Evolutionary conservation across 2,797 vertebrate species (phyloP).

Genomic region (Bovichtus diacanthus): DNA sequence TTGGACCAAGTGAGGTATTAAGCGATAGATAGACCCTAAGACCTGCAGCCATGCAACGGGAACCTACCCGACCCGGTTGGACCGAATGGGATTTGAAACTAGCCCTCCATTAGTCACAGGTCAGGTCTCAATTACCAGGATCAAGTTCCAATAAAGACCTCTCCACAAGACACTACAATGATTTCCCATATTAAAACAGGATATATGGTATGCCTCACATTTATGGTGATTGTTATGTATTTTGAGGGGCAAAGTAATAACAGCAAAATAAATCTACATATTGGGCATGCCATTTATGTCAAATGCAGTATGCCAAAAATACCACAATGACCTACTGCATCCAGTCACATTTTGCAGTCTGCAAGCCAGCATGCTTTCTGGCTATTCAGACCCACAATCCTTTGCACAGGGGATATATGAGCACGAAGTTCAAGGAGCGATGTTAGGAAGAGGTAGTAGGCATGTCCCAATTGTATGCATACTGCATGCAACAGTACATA

Average conservation of each 20-base stretch:
- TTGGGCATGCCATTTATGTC: not conserved
- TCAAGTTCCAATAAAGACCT: constrained; percentile 1
- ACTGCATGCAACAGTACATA: too few relatives aligned
- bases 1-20: not conserved
- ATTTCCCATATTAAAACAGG: not conserved
- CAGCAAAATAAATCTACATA: not conserved
- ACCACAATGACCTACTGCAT: too few relatives aligned
- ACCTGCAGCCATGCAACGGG: not conserved
- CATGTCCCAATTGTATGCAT: too few relatives aligned
- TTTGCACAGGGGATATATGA: too few relatives aligned
- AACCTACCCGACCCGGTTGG: too few relatives aligned
- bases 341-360: too few relatives aligned
- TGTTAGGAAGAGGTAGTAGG: too few relatives aligned
- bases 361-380: too few relatives aligned
- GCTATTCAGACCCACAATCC: too few relatives aligned
- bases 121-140: not conserved
- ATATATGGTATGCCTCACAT: not conserved
- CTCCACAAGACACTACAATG: not conserved
- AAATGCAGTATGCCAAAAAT: too few relatives aligned
- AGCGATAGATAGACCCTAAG: not conserved
- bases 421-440: too few relatives aligned
- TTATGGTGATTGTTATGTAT: not conserved
- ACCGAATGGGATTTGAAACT: not conserved
- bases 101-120: not conserved
- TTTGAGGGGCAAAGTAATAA: not conserved